Evolutionary conservation across 2,888 invertebrate genomes (phyloP).

Genomic region (Lasioglossum morio): DNA sequence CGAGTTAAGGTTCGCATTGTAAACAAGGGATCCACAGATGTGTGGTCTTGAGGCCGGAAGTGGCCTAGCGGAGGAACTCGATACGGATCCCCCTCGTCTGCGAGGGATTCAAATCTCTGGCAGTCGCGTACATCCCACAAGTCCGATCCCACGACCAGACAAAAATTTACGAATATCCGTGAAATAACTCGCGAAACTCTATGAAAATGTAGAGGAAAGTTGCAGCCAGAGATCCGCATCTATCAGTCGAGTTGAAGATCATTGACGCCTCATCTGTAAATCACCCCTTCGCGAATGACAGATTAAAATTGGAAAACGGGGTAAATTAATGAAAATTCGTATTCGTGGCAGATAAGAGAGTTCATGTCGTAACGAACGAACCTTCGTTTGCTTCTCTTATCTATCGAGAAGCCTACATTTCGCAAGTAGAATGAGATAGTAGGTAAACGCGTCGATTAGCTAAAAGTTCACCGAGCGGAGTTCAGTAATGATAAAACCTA

Average conservation of each 20-base stretch:
- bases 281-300: not conserved
- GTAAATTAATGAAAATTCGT: not conserved
- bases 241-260: not conserved
- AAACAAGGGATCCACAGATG: conserved; percentile 59
- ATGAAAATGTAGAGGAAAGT: not conserved
- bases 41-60: conserved; percentile 59
- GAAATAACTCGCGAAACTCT: not conserved
- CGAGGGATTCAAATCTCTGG: conserved; percentile 44
- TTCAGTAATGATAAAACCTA: not conserved
- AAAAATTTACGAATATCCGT: not conserved
- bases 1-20: conserved; percentile 40
- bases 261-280: not conserved
- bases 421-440: not conserved
- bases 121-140: conserved; percentile 32
- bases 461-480: not conserved
- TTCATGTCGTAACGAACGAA: too few relatives aligned
- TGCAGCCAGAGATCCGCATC: not conserved
- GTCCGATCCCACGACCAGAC: not conserved
- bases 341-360: too few relatives aligned
- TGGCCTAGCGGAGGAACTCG: conserved; percentile 56
- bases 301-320: not conserved
- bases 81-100: conserved; percentile 50
- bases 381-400: not conserved
- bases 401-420: not conserved
- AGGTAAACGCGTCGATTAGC: not conserved